These are phyloP conservation scores for Euphysa ruthae DNA, from an alignment of 30 jellyfish, hydroid and myxozoan species.

Conservation along the genomic window DNA sequence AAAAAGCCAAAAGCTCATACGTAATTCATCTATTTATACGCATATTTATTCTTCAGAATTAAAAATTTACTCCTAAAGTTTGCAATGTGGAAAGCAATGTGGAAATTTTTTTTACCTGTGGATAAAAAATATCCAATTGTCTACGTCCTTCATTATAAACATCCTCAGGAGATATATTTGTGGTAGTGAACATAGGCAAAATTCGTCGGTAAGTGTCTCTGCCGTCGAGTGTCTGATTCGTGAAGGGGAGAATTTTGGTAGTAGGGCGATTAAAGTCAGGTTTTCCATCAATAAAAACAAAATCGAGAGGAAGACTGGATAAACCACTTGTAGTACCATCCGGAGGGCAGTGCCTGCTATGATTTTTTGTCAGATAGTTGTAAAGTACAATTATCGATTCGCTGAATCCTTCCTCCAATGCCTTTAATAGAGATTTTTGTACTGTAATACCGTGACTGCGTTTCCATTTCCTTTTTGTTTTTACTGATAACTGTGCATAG, in stretches of 20 bases:
- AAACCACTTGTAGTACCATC: slow-evolving; percentile 77
- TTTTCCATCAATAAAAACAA: slow-evolving; percentile 52
- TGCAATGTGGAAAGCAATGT: background rate
- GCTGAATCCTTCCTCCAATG: slow-evolving; percentile 69
- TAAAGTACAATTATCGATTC: slow-evolving; percentile 42
- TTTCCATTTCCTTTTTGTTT: slow-evolving; percentile 29
- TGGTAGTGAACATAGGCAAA: slow-evolving; percentile 53
- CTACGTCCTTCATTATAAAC: slow-evolving; percentile 54
- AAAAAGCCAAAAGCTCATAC: too few relatives aligned
- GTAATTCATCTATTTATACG: too few relatives aligned
- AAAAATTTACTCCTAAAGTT: too few relatives aligned
- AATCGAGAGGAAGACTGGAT: slow-evolving; percentile 73
- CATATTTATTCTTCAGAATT: too few relatives aligned
- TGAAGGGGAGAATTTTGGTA: slow-evolving; percentile 62
- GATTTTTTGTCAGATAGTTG: slow-evolving; percentile 50
- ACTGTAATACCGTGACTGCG: slow-evolving; percentile 28
- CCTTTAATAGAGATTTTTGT: slow-evolving; percentile 30
- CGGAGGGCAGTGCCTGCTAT: slow-evolving; percentile 73
- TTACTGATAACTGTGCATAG: background rate
- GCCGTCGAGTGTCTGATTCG: slow-evolving; percentile 55
- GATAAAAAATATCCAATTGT: slow-evolving; percentile 56
- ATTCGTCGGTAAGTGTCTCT: slow-evolving; percentile 48
- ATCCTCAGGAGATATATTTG: slow-evolving; percentile 62
- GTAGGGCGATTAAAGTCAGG: slow-evolving; percentile 46
- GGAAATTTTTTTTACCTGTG: slow-evolving; percentile 54